These are phyloP conservation scores for Volucella inflata DNA, from an alignment of 2,888 invertebrate species.

Conservation along the genomic window DNA sequence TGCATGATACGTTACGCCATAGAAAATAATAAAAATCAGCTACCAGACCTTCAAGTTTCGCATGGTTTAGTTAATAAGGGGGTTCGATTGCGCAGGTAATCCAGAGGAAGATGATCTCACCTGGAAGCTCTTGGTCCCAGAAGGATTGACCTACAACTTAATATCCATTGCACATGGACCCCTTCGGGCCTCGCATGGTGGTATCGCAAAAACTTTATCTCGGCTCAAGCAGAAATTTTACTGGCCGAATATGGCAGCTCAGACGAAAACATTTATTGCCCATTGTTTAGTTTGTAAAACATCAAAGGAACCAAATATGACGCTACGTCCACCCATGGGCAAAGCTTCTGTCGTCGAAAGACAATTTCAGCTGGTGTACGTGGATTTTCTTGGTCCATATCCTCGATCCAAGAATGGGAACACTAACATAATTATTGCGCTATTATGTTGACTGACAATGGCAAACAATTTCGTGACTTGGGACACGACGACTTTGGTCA, in stretches of 20 bases:
- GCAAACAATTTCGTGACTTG: constrained; percentile 58
- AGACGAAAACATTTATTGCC: no score
- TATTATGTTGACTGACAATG: constrained; percentile 42
- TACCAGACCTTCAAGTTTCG: constrained; percentile 11
- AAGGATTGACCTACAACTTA: background rate
- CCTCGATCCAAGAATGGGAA: constrained; percentile 4
- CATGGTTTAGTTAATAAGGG: constrained; percentile 8
- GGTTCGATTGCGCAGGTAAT: background rate
- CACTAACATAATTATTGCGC: background rate
- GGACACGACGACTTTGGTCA: no score
- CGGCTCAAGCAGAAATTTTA: background rate
- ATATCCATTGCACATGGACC: constrained; percentile 21
- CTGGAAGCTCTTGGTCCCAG: constrained; percentile 20
- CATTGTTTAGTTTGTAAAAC: no score
- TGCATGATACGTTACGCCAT: constrained; percentile 1
- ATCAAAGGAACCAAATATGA: no score
- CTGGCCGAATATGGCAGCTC: no score
- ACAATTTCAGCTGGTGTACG: constrained; percentile 21
- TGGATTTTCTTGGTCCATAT: no score
- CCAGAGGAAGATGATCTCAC: background rate
- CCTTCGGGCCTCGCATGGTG: constrained; percentile 15
- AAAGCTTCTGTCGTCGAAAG: constrained; percentile 10
- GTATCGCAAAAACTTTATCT: background rate
- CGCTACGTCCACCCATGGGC: background rate
- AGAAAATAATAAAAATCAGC: constrained; percentile 2